A percentile compares a stretch with the other conserved stretches of the same genome.
Evolutionary conservation across 2,888 invertebrate species (phyloP).

Genomic region (Myopa tessellatipennis): DNA sequence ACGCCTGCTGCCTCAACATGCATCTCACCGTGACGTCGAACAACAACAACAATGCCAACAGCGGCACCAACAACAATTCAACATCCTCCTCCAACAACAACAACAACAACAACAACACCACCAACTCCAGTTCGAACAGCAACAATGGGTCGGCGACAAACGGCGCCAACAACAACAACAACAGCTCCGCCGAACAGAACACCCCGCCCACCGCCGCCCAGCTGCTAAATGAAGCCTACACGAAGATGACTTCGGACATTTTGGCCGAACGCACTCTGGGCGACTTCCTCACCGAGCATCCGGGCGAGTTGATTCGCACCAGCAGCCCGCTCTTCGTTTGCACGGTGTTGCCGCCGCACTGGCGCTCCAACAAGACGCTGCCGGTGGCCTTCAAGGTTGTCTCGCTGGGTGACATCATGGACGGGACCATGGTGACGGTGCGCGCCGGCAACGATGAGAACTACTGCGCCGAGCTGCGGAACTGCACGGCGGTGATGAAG

Average conservation of each 20-base stretch:
- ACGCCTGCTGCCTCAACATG: conserved; percentile 56
- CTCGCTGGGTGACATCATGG: conserved; percentile 92
- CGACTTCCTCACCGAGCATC: conserved; percentile 89
- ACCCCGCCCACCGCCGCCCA: conserved; percentile 78
- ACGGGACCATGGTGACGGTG: conserved; percentile 96
- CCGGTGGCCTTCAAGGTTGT: conserved; percentile 98
- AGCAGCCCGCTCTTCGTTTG: conserved; percentile 95
- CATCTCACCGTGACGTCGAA: conserved; percentile 61
- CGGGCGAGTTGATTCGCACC: conserved; percentile 91
- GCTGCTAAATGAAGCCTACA: conserved; percentile 83
- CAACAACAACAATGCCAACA: conserved; percentile 50
- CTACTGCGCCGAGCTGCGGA: conserved; percentile 93
- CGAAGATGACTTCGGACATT: conserved; percentile 91
- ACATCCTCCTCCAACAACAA: conserved; percentile 56
- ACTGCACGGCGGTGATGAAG: conserved; percentile 96
- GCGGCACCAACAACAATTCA: conserved; percentile 52
- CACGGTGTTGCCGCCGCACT: conserved; percentile 93
- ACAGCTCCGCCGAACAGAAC: conserved; percentile 70
- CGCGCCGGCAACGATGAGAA: conserved; percentile 98
- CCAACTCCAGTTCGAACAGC: conserved; percentile 54
- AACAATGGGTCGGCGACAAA: conserved; percentile 65
- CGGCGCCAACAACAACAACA: conserved; percentile 56
- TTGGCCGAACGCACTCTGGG: conserved; percentile 88
- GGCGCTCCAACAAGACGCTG: conserved; percentile 98
- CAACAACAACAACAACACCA: conserved; percentile 53